A percentile compares a stretch with the other conserved stretches of the same genome.
These are phyloP conservation scores for Phalanger gymnotis DNA, from an alignment of 2,797 vertebrate species.

Conservation along the genomic window DNA sequence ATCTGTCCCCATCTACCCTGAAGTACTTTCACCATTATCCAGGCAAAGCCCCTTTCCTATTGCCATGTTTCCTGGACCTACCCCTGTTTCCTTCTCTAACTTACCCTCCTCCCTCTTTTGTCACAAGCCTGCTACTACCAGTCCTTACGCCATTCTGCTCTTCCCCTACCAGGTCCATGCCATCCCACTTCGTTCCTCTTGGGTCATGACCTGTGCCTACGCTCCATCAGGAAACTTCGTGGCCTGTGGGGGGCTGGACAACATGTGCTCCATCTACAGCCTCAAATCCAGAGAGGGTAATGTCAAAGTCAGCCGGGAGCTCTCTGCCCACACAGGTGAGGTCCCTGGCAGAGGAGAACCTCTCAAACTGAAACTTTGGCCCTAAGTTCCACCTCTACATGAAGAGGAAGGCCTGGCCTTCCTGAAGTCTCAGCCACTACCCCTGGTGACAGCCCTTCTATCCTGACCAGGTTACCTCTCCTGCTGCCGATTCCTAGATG, in stretches of 20 bases:
- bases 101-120: not conserved
- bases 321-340: slow-evolving; percentile 94
- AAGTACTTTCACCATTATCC: not conserved
- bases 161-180: slow-evolving; percentile 90
- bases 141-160: not conserved
- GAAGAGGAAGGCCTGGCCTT: not conserved
- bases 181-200: slow-evolving; percentile 97
- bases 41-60: not conserved
- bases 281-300: slow-evolving; percentile 96
- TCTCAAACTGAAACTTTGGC: not conserved
- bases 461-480: slow-evolving; percentile 92
- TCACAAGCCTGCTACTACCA: too few species aligned
- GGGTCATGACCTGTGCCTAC: slow-evolving; percentile 99
- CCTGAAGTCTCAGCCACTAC: fast-evolving
- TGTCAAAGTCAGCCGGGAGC: slow-evolving; percentile 97
- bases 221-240: slow-evolving; percentile 98
- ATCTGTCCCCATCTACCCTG: fast-evolving
- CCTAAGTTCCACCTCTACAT: too few species aligned
- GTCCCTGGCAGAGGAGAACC: not conserved
- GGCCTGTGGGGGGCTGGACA: slow-evolving; percentile 97
- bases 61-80: fast-evolving
- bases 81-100: not conserved
- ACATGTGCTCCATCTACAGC: slow-evolving; percentile 99
- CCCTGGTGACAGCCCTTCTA: slow-evolving; percentile 9
- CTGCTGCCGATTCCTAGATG: slow-evolving; percentile 96